These are phyloP conservation scores for Hirundo rustica DNA, from an alignment of 2,797 vertebrate species.

Conservation along the genomic window DNA sequence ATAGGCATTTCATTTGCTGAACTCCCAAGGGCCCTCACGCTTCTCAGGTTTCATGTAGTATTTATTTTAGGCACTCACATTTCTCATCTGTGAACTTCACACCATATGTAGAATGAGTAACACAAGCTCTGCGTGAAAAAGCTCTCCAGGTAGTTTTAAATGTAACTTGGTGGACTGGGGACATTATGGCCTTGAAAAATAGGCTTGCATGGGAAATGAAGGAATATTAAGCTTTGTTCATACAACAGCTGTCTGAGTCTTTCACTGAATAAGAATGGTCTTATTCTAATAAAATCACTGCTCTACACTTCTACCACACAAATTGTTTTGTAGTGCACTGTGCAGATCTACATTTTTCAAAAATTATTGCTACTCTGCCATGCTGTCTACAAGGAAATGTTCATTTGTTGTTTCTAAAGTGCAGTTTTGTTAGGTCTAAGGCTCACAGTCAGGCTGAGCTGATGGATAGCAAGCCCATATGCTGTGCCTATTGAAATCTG, in stretches of 20 bases:
- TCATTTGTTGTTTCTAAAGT: not conserved
- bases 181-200: constrained; percentile 4
- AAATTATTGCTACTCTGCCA: not conserved
- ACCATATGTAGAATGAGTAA: constrained; percentile 75
- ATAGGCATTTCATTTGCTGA: constrained; percentile 89
- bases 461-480: not conserved
- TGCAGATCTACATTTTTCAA: constrained; percentile 10
- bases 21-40: constrained; percentile 73
- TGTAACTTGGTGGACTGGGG: constrained; percentile 14
- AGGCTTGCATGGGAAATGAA: constrained; percentile 53
- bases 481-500: not conserved
- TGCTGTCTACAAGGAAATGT: not conserved
- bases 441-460: not conserved
- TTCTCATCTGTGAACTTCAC: constrained; percentile 81
- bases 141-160: constrained; percentile 66
- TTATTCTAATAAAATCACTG: constrained; percentile 27
- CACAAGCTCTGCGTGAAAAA: constrained; percentile 50
- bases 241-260: constrained; percentile 45
- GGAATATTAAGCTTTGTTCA: constrained; percentile 18
- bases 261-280: constrained; percentile 28
- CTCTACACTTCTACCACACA: not conserved
- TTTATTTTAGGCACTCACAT: constrained; percentile 74
- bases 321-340: not conserved
- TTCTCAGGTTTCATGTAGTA: constrained; percentile 82
- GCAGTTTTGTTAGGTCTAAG: not conserved